Evolutionary conservation across 2,113 vertebrate genomes (phyloP), one percentile per base, ranked within the genome.

Genomic region (Elephas maximus): DNA sequence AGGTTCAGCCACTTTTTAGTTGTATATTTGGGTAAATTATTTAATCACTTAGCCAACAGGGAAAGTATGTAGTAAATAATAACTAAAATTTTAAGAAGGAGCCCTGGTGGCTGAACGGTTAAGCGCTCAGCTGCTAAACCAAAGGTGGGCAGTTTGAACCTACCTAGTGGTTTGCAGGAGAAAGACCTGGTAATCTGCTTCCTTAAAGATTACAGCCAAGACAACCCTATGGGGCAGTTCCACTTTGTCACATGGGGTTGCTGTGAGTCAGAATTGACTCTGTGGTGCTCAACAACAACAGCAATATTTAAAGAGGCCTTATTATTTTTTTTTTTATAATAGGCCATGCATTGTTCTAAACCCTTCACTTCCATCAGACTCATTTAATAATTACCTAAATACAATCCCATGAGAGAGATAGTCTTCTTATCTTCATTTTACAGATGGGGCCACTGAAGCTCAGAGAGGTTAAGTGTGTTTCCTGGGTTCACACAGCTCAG

Each of bases 1-100:
- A 37, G 62, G 4, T 87, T 60, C 14, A 82, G 12, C 26, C 24
- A 91, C 14, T 67, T 63, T 45, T 26, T 83, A 73, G 15, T 26
- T 82, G 6, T 80, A n/a, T 51, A 81, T 85, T 74, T 96, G 77
- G 8, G 4, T 67, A 71, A 69, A 63, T 93, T 67, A 93, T 71
- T 81, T 57, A 86, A 94, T 26, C 6, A 65, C 8, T 88, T 87
- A 73, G 30, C 23, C 15, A 86, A 11, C 51, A 65, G 20, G 60
- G 73, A 62, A 83, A 86, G 69, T 57, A 8, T 18, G 14, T 51
- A 12, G 57, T 60, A 37, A 79, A 62, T 24, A 86, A 63, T 37
- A 88, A 11, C 45, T 94, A 76, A 57, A 85, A 37, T 78, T 71
- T 79, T 45, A 23, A 74, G 30, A 79, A n/a, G 15, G 41, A 30